Conservation (phyloP, 2,888 invertebrate genomes). For the Teleogryllus oceanicus region DNA sequence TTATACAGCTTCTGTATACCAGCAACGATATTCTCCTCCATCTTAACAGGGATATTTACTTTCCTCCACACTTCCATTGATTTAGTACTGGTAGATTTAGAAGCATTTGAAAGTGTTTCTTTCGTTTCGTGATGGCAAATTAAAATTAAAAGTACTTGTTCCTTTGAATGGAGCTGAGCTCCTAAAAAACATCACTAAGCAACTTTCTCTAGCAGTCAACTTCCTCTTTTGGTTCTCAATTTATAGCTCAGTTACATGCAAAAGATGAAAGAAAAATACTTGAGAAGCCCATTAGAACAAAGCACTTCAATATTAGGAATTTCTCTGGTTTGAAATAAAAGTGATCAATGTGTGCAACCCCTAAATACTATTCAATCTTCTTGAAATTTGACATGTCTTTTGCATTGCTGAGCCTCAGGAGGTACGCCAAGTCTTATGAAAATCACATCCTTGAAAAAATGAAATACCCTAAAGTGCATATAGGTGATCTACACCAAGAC, state of each 20-base stretch:
- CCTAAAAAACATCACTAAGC: no score
- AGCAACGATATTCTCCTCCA: not conserved
- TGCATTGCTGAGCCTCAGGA: not conserved
- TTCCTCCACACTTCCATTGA: not conserved
- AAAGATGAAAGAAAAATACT: no score
- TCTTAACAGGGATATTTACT: not conserved
- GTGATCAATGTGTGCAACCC: not conserved
- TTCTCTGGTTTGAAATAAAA: not conserved
- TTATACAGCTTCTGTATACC: not conserved
- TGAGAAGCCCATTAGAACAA: slow-evolving; percentile 20
- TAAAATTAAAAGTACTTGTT: not conserved
- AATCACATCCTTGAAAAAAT: not conserved
- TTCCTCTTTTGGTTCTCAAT: no score
- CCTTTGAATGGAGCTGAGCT: not conserved
- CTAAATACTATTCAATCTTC: not conserved
- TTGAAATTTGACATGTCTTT: not conserved
- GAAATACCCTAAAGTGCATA: not conserved
- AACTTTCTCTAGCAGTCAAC: no score
- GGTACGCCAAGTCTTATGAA: not conserved
- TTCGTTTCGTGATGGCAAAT: not conserved
- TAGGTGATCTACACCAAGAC: no score
- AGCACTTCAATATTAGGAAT: not conserved
- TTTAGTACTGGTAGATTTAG: not conserved
- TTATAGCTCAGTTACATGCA: no score
- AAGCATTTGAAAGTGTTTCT: not conserved